These are phyloP conservation scores for Agrotis ipsilon DNA, from an alignment of 2,888 invertebrate genomes.

Conservation along the genomic window DNA sequence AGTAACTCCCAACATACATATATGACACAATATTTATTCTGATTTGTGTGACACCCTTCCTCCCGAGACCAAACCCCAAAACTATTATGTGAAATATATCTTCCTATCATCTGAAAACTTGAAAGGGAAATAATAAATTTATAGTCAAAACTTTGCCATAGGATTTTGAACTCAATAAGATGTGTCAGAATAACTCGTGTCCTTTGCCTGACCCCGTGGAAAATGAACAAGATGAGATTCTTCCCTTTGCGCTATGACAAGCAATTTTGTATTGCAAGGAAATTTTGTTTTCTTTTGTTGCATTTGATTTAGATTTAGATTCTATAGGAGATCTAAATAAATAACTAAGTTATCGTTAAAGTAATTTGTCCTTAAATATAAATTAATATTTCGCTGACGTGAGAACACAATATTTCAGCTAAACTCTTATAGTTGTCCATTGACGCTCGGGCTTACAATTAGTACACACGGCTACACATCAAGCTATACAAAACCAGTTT, in stretches of 20 bases:
- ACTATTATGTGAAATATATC: constrained; percentile 55
- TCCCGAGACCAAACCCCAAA: constrained; percentile 37
- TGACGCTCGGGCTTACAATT: no score
- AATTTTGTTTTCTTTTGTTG: neutral
- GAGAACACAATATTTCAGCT: no score
- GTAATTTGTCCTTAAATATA: no score
- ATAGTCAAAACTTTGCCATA: constrained; percentile 60
- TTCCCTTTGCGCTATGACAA: constrained; percentile 11
- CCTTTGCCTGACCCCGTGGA: constrained; percentile 54
- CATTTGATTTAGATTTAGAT: neutral
- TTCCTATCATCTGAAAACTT: constrained; percentile 50
- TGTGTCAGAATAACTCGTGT: constrained; percentile 50
- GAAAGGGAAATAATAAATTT: constrained; percentile 64
- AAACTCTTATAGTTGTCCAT: no score
- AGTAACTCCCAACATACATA: constrained; percentile 23
- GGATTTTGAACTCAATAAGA: constrained; percentile 42
- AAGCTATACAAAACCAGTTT: no score
- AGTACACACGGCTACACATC: no score
- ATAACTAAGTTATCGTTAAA: no score
- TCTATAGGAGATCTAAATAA: neutral
- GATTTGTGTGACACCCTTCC: constrained; percentile 44
- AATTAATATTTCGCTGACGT: no score
- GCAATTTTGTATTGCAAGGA: constrained; percentile 23
- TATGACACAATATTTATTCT: constrained; percentile 41
- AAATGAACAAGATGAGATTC: constrained; percentile 52